Evolutionary conservation across 2,888 invertebrate genomes (phyloP), one percentile per base, ranked within the genome.

Genomic region (Drosophila pseudotalamancana): DNA sequence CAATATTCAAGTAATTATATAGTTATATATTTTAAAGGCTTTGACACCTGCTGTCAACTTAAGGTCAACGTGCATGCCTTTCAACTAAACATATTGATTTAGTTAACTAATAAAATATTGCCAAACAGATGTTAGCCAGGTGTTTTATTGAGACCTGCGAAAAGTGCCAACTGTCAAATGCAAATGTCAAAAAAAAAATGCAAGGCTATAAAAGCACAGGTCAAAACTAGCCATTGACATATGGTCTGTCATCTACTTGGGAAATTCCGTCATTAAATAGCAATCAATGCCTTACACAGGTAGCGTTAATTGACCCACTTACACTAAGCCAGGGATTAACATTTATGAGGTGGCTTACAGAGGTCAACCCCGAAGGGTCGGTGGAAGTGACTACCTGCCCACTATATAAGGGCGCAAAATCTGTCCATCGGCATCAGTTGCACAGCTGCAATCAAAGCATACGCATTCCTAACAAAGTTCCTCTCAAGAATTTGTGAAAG

Each of bases 251-350:
- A 23, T 46, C n/a, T n/a, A n/a, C n/a, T 40, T 48, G 42, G 62
- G 50, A 72, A 79, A 57, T 51, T 48, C 63, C 62, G 40, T 55
- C 40, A 81, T 81, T 79, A 69, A 77, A 75, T 75, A 68, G 62
- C 63, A 67, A 81, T 79, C 65, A 79, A 27, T 74, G 71, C 55
- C 64, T 57, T 19, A 43, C 72, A 60, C 72, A 40, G 63, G 12
- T 29, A 16, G 5, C 14, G 1, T 34, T 46, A 72, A 75, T 72
- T 55, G 61, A 53, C 35, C n/a, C 43, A 5, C 19, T 9, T 40
- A 48, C 27, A 51, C 35, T 57, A 57, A 55, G 6, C 49, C 2
- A 54, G 49, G 53, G 61, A 54, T 16, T 48, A 50, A 1, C 14
- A 4, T 5, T 3, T 5, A 43, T 46, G 9, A 19, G 39, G 50